These are phyloP conservation scores for Cryptoprocta ferox DNA, from an alignment of 2,797 vertebrate genomes.

Conservation along the genomic window DNA sequence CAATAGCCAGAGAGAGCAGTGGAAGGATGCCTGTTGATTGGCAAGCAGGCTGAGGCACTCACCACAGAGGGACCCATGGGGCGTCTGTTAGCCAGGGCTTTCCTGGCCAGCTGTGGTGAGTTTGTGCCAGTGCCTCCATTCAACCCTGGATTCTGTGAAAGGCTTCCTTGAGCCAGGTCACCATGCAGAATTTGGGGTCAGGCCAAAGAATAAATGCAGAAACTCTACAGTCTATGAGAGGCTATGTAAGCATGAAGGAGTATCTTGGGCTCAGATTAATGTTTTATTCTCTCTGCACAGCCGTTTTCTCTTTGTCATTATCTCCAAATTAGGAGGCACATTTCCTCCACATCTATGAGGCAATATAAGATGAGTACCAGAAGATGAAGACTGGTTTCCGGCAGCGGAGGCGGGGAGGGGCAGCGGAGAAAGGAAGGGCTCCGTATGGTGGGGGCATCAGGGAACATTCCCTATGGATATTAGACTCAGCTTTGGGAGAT, in stretches of 20 bases:
- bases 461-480: neutral
- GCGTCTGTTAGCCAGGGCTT: neutral
- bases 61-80: neutral
- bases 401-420: too few relatives aligned
- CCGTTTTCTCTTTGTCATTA: neutral
- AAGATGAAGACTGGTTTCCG: neutral
- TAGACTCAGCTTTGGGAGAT: neutral
- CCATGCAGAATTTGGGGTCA: neutral
- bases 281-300: neutral
- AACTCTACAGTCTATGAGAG: neutral
- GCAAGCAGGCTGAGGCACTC: neutral
- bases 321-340: neutral
- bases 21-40: fast-evolving
- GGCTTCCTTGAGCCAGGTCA: neutral
- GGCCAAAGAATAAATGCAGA: neutral
- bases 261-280: neutral
- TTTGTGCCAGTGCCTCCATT: neutral
- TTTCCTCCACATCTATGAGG: neutral
- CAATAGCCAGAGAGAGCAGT: neutral
- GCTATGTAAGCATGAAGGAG: neutral
- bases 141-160: neutral
- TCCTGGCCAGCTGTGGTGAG: neutral
- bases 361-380: neutral
- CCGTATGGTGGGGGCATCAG: neutral
- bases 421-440: neutral